Percentiles rank a stretch among this genome's conserved stretches.
Evolutionary conservation across 2,888 invertebrate species (phyloP).

Genomic region (Ophioninae sp.): DNA sequence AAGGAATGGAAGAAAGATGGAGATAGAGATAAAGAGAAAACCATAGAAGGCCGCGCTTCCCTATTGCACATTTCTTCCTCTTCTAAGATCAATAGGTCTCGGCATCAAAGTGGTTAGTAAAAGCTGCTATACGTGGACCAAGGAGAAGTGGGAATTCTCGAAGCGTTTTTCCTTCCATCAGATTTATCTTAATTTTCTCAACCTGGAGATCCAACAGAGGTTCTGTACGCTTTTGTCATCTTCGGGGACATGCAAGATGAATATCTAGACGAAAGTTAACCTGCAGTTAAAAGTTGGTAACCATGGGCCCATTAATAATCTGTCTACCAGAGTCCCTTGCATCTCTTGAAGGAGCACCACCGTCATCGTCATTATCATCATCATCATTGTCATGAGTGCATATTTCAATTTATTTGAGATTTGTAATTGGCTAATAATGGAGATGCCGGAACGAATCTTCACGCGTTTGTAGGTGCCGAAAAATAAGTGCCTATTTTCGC

Average conservation of each 20-base stretch:
- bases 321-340: conserved; percentile 40
- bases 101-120: conserved; percentile 2
- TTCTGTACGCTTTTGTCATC: conserved; percentile 46
- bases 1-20: neutral
- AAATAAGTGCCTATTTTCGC: neutral
- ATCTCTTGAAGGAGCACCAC: conserved; percentile 29
- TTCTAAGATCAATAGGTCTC: neutral
- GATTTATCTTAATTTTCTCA: conserved; percentile 49
- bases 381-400: conserved; percentile 62
- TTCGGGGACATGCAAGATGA: conserved; percentile 66
- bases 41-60: neutral
- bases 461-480: neutral
- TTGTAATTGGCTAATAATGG: conserved; percentile 43
- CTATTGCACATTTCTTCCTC: conserved; percentile 2
- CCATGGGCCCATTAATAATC: conserved; percentile 38
- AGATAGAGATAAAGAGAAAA: neutral
- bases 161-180: conserved; percentile 17
- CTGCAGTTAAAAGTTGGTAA: conserved; percentile 71
- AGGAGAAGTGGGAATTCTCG: neutral
- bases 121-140: neutral
- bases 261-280: conserved; percentile 71
- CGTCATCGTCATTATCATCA: conserved; percentile 54
- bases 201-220: conserved; percentile 9
- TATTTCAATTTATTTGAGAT: conserved; percentile 56
- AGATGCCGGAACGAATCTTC: conserved; percentile 32